These are phyloP conservation scores for Drosophila villosipedis DNA, from an alignment of 2,888 invertebrate species.

Conservation along the genomic window DNA sequence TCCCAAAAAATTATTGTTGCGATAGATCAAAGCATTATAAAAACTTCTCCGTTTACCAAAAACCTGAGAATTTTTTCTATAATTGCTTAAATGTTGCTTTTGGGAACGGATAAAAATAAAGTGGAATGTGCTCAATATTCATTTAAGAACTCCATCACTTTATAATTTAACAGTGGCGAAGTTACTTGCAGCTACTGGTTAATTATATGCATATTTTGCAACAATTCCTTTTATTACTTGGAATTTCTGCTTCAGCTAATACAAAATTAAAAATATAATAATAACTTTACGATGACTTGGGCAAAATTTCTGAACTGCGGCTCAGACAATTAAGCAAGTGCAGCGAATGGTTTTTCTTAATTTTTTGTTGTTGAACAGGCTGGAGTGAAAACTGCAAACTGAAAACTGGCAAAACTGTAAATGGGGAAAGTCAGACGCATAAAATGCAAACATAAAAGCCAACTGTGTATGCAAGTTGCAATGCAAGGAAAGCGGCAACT, in stretches of 20 bases:
- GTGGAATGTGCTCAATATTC: background rate
- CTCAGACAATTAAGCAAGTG: slow-evolving; percentile 73
- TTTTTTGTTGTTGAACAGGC: slow-evolving; percentile 6
- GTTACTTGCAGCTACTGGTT: background rate
- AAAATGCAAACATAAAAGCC: slow-evolving; percentile 71
- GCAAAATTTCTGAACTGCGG: slow-evolving; percentile 19
- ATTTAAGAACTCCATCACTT: background rate
- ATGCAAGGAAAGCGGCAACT: slow-evolving; percentile 75
- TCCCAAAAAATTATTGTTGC: background rate
- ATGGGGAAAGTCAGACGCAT: slow-evolving; percentile 60
- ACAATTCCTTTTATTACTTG: background rate
- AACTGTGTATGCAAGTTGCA: slow-evolving; percentile 78
- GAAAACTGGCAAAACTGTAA: background rate
- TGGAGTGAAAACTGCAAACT: slow-evolving; percentile 33
- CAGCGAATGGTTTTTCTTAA: slow-evolving; percentile 39
- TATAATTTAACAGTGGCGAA: background rate
- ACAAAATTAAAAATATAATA: slow-evolving; percentile 4
- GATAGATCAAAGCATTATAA: rapidly evolving
- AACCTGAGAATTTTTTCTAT: too few relatives aligned
- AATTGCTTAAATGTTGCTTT: background rate
- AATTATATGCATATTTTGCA: background rate
- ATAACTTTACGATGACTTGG: slow-evolving; percentile 35
- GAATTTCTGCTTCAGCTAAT: slow-evolving; percentile 1
- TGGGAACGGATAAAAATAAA: background rate
- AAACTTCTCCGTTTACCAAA: background rate